Percentiles rank a stretch among this genome's conserved stretches.
phyloP scores from a whole-genome alignment of 2,113 vertebrate species.

The Charadrius vociferus region DNA sequence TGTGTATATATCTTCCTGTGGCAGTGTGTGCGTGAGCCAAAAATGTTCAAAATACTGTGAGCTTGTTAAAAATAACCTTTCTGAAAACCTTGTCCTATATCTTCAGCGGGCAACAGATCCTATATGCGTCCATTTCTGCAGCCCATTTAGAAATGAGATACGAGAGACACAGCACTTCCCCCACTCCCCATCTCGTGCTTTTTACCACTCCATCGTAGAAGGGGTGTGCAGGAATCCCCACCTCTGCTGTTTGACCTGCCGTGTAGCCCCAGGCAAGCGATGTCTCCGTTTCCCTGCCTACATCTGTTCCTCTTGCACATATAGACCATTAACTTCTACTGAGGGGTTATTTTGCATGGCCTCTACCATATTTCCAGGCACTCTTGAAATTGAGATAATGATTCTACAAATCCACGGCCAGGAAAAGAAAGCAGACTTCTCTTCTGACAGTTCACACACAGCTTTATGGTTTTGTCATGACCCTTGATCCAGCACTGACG shows the following conservation, averaged over 20 bases:
- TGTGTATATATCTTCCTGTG: neutral
- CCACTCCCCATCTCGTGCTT: neutral
- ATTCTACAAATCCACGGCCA: neutral
- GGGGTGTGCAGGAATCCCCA: neutral
- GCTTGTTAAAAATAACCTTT: neutral
- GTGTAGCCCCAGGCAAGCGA: fast-evolving
- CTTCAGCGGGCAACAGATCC: neutral
- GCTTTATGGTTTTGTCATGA: neutral
- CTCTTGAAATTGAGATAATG: neutral
- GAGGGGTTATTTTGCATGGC: neutral
- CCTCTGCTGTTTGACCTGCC: neutral
- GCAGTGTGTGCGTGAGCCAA: neutral
- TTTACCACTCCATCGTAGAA: neutral
- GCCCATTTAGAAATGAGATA: neutral
- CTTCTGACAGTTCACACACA: neutral
- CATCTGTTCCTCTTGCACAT: neutral
- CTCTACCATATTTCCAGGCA: neutral
- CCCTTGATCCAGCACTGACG: neutral
- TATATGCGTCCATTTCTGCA: neutral
- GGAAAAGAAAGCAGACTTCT: neutral
- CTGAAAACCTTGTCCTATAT: neutral
- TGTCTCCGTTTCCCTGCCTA: neutral
- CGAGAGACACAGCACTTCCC: neutral
- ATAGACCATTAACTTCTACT: neutral
- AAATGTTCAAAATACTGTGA: neutral